Evolutionary conservation across 2,888 invertebrate genomes (phyloP), one percentile per base, ranked within the genome.

Genomic region (Catocala nupta): DNA sequence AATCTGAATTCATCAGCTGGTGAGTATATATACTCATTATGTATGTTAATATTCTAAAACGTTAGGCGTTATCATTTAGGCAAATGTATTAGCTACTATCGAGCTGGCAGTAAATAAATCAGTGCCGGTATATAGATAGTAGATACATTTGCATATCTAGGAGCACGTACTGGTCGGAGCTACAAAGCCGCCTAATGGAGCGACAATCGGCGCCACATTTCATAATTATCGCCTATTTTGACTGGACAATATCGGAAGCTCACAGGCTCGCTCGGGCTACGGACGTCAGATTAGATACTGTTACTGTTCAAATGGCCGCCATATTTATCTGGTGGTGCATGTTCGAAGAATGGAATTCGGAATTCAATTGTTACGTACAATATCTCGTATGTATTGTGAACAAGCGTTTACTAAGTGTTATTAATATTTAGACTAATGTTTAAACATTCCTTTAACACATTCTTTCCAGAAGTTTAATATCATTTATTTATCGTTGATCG

Each of bases 211-310:
- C 85, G 87, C 86, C 84, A 90, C 88, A 92, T 90, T 90, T 93
- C 93, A 93, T 92, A 93, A 92, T 92, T 91, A 93, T 93, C 90
- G 89, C 83, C 92, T 91, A 92, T 92, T 92, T 92, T 91, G 90
- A 91, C 89, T 83, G 90, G 86, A 88, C 89, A 88, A 87, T 90
- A 92, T 92, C 89, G 87, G 87, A 83, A 86, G 90, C 89, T 86
- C 82, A 82, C 77, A 72, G 81, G 68, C 63, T 55, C 63, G 70
- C 73, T 82, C 86, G 60, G 72, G 72, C 68, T 87, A 81, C 68
- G 78, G 70, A 68, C 62, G 55, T 47, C 59, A 72, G 69, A 79
- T 90, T 91, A 73, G 84, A 84, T 72, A 77, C 82, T 59, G 61
- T 70, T 58, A 25, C 59, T 49, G 49, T 47, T 44, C 59, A 49